Base-by-base conservation (phyloP, 2,113 vertebrate species). In the Seriola dumerili region DNA sequence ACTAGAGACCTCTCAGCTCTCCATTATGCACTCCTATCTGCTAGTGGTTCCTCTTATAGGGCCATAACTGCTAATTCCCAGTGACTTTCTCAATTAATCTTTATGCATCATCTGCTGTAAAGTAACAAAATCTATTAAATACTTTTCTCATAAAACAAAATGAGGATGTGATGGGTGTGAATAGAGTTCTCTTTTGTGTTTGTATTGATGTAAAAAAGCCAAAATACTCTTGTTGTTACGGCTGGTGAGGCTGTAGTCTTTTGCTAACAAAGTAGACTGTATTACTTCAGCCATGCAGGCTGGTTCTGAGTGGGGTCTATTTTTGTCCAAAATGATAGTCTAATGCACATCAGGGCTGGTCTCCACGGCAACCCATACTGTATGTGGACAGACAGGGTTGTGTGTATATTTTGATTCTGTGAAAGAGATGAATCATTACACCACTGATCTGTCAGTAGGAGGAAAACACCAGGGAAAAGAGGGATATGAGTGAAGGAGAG, bases 331-430 rank as follows among this genome's bases (percentile, higher is more conserved):
- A 90, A 89, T 88, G 38, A 85, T 89, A 88, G 86, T 88, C 72
- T 84, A 87, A 85, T 79, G 80, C 85, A 92, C 86, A 91, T 89
- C 76, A 85, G 77, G 54, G 74, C 67, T 32, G 72, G 90, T 95
- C 89, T 86, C 95, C 94, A 92, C 64, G 71, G 91, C 89, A 94
- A 95, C 94, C 48, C 46, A n/a, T 85, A 85, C 85, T 80, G 79
- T 86, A 78, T 88, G 80, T 87, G 83, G 88, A 93, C 90, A 82
- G 80, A 80, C 84, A 62, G 23, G 65, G 58, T 69, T 88, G 77
- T 92, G 86, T 90, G 87, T 94, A 86, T 90, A 80, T 91, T 95
- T 89, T 89, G 89, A 92, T 84, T 80, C 61, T 61, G 68, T 84
- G 66, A 86, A 87, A 90, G 81, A 63, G 69, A 83, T 84, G 83